Conservation (phyloP, 2,113 vertebrate genomes). For the Muscicapa adusta region DNA sequence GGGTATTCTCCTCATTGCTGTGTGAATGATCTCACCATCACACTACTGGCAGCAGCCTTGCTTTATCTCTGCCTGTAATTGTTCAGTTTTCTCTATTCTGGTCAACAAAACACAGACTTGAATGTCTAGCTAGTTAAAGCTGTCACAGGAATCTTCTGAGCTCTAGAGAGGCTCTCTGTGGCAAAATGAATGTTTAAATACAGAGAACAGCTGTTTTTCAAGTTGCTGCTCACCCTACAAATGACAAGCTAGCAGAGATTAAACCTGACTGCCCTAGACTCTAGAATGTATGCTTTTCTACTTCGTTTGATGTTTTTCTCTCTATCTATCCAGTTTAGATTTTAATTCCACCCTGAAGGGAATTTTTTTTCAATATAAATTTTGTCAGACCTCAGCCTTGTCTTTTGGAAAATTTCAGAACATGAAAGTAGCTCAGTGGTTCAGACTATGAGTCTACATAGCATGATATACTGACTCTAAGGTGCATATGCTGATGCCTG, state of each 20-base stretch:
- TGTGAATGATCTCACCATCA: not conserved
- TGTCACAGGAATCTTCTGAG: not conserved
- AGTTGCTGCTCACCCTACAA: not conserved
- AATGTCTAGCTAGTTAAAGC: not conserved
- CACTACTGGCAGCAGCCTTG: not conserved
- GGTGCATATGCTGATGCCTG: not conserved
- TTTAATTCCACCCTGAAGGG: not conserved
- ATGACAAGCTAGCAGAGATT: not conserved
- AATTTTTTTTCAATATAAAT: not conserved
- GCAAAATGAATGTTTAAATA: not conserved
- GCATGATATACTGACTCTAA: not conserved
- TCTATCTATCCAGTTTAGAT: not conserved
- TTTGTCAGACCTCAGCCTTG: not conserved
- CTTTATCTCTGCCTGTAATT: not conserved
- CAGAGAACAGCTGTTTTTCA: not conserved
- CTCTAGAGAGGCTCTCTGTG: not conserved
- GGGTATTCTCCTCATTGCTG: not conserved
- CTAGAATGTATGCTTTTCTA: not conserved
- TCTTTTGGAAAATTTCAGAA: not conserved
- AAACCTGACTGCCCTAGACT: not conserved
- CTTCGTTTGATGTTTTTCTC: not conserved
- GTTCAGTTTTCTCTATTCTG: not conserved
- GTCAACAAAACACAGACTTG: not conserved
- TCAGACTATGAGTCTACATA: not conserved
- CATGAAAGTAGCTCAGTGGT: not conserved